Conservation (phyloP, 2,113 vertebrate genomes). For the Myotis brandtii region DNA sequence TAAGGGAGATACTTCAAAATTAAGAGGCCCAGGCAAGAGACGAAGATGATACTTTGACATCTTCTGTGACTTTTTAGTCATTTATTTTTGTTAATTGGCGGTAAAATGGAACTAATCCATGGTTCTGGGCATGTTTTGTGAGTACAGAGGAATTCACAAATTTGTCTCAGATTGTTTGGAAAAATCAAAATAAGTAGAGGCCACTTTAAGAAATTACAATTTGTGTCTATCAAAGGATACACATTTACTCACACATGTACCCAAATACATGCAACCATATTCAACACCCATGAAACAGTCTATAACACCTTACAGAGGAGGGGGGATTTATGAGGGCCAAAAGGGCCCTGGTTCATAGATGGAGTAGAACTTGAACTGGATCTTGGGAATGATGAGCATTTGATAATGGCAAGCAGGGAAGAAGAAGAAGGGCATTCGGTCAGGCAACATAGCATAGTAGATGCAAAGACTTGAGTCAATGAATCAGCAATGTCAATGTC, state of each 20-base stretch:
- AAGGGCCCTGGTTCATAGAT: neutral
- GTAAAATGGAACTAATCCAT: neutral
- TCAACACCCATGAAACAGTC: neutral
- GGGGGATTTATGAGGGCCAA: neutral
- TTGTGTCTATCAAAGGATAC: neutral
- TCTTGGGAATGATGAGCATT: neutral
- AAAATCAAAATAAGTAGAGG: neutral
- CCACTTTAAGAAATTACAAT: neutral
- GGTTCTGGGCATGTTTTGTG: neutral
- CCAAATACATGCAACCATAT: neutral
- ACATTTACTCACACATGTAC: neutral
- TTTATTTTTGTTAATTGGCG: neutral
- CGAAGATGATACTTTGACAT: neutral
- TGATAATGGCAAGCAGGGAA: neutral
- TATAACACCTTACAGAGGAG: neutral
- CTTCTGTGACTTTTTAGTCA: neutral
- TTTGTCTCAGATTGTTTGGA: neutral
- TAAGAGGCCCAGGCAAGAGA: neutral
- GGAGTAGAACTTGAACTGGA: neutral
- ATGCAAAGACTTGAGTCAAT: neutral
- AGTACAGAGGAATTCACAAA: neutral
- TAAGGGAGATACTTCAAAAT: neutral
- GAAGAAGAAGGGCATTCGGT: neutral
- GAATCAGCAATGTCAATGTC: neutral
- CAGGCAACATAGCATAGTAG: neutral